phyloP scores from a whole-genome alignment of 1,140 invertebrate genomes.

The Limonius californicus region DNA sequence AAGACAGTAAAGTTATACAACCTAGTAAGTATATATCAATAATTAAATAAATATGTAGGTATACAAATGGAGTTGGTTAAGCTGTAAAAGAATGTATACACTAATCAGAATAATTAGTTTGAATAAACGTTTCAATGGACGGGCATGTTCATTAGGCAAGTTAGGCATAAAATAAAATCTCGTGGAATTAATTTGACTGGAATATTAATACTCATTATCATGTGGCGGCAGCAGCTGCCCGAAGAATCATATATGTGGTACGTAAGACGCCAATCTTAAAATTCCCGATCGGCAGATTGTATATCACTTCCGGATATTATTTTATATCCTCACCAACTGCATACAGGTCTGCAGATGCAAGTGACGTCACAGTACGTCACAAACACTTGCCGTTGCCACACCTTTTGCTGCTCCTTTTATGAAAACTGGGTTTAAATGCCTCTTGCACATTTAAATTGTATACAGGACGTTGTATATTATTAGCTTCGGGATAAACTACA shows the following conservation, averaged over 20 bases:
- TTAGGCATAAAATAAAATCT: no score
- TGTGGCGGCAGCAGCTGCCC: slow-evolving; percentile 24
- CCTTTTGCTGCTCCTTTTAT: slow-evolving; percentile 3
- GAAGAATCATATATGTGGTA: slow-evolving; percentile 23
- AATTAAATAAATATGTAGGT: no score
- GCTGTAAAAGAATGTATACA: no score
- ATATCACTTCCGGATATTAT: slow-evolving; percentile 31
- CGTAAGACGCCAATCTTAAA: slow-evolving; percentile 25
- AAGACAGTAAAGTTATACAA: no score
- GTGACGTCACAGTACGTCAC: slow-evolving; percentile 28
- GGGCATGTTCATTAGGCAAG: no score
- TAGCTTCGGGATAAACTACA: not conserved
- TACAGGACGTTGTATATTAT: slow-evolving; percentile 4
- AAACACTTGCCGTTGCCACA: slow-evolving; percentile 6
- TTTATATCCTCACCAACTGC: slow-evolving; percentile 24
- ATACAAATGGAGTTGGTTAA: no score
- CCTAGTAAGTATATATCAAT: no score
- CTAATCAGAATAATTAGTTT: no score
- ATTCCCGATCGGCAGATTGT: slow-evolving; percentile 25
- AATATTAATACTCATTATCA: slow-evolving; percentile 20
- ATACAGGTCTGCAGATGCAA: slow-evolving; percentile 24
- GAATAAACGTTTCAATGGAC: no score
- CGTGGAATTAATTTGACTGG: no score
- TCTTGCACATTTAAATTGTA: slow-evolving; percentile 15
- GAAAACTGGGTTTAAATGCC: slow-evolving; percentile 20